Evolutionary conservation across 2,113 vertebrate species (phyloP).

Genomic region (Aldabrachelys gigantea): DNA sequence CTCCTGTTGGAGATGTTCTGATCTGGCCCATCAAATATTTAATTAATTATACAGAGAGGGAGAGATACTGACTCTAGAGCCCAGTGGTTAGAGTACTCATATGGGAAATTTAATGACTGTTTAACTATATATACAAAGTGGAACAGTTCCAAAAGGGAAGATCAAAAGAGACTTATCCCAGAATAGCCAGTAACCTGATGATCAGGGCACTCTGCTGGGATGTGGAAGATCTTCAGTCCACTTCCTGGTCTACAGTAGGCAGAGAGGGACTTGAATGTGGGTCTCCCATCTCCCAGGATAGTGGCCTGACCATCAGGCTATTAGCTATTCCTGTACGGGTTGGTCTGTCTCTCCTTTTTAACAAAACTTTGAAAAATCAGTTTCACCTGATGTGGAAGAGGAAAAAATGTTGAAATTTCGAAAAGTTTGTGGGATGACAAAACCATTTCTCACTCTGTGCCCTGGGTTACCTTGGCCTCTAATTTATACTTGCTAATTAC

Average conservation of each 20-base stretch:
- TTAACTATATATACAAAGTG: not conserved
- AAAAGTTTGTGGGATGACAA: not conserved
- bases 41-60: too few species aligned
- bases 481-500: not conserved
- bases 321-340: not conserved
- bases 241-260: not conserved
- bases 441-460: not conserved
- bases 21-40: too few species aligned
- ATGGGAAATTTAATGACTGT: not conserved
- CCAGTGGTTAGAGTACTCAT: not conserved
- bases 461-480: not conserved
- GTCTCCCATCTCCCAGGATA: not conserved
- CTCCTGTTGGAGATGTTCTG: too few species aligned
- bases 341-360: not conserved
- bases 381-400: not conserved
- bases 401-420: not conserved
- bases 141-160: not conserved
- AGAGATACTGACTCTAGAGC: too few species aligned
- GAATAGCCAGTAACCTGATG: not conserved
- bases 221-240: not conserved
- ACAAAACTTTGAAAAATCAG: not conserved
- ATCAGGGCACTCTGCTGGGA: not conserved
- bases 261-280: not conserved
- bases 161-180: not conserved
- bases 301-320: not conserved